phyloP scores from a whole-genome alignment of 2,888 invertebrate species.

The Epinotia demarniana region DNA sequence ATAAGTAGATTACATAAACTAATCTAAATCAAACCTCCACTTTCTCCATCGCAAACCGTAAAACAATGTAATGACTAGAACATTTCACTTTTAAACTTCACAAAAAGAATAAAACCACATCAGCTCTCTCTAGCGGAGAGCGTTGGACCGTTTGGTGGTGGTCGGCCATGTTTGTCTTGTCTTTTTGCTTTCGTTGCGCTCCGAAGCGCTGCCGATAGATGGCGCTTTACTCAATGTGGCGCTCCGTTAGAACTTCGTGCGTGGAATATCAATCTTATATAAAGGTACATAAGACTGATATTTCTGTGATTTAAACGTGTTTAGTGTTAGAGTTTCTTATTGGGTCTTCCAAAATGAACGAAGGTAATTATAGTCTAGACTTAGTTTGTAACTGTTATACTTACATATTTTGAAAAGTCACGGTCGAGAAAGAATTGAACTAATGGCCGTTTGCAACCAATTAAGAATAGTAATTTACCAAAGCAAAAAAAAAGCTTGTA shows the following conservation, averaged over 20 bases:
- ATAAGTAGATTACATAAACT: background rate
- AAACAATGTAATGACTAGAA: conserved; percentile 25
- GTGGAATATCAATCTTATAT: background rate
- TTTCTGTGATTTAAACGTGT: background rate
- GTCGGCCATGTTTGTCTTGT: conserved; percentile 56
- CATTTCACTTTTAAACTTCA: conserved; percentile 15
- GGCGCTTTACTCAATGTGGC: conserved; percentile 48
- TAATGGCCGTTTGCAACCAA: too few relatives aligned
- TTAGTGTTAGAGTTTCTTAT: too few relatives aligned
- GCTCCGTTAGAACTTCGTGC: background rate
- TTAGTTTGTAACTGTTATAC: too few relatives aligned
- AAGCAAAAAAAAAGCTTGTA: too few relatives aligned
- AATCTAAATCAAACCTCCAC: conserved; percentile 13
- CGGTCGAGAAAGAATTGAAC: too few relatives aligned
- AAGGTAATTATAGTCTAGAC: too few relatives aligned
- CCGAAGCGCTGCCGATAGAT: conserved; percentile 50
- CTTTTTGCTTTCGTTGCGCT: conserved; percentile 37
- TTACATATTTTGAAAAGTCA: too few relatives aligned
- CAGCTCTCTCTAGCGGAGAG: conserved; percentile 72
- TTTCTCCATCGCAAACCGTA: conserved; percentile 9
- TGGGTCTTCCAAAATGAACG: too few relatives aligned
- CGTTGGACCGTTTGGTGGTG: conserved; percentile 49
- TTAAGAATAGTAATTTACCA: too few relatives aligned
- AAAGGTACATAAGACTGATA: background rate
- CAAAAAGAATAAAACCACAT: conserved; percentile 63